Percentiles rank a stretch among this genome's conserved stretches.
These are phyloP conservation scores for Parnassius apollo DNA, from an alignment of 2,888 invertebrate genomes.

Conservation along the genomic window DNA sequence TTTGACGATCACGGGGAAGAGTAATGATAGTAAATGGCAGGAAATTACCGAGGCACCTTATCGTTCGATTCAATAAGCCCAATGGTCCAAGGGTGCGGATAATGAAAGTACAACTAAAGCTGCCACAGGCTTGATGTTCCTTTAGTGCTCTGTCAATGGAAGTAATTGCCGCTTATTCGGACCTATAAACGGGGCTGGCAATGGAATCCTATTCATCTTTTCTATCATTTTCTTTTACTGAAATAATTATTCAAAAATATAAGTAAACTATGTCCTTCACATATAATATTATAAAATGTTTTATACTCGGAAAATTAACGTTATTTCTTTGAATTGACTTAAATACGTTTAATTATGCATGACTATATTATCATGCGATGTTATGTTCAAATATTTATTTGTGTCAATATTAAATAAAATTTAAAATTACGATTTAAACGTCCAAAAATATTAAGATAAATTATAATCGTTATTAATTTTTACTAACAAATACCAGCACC, in stretches of 20 bases:
- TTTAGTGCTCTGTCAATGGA: constrained; percentile 55
- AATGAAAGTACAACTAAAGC: constrained; percentile 74
- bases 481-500: no score
- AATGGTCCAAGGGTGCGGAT: constrained; percentile 62
- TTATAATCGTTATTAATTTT: no score
- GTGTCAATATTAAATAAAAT: no score
- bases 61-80: constrained; percentile 77
- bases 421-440: no score
- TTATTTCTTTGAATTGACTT: not conserved
- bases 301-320: not conserved
- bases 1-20: constrained; percentile 58
- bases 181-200: constrained; percentile 41
- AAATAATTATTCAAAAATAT: constrained; percentile 16
- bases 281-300: no score
- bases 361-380: no score
- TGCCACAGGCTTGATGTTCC: constrained; percentile 54
- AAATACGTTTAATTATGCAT: not conserved
- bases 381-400: no score
- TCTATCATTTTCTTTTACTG: constrained; percentile 13
- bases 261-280: constrained; percentile 4
- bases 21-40: constrained; percentile 76
- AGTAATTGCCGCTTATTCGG: constrained; percentile 66
- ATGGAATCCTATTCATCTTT: constrained; percentile 20
- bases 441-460: no score
- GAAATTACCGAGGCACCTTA: constrained; percentile 78